Evolutionary conservation across 2,113 vertebrate species (phyloP), one percentile per base, ranked within the genome.

Genomic region (Pipa parva): DNA sequence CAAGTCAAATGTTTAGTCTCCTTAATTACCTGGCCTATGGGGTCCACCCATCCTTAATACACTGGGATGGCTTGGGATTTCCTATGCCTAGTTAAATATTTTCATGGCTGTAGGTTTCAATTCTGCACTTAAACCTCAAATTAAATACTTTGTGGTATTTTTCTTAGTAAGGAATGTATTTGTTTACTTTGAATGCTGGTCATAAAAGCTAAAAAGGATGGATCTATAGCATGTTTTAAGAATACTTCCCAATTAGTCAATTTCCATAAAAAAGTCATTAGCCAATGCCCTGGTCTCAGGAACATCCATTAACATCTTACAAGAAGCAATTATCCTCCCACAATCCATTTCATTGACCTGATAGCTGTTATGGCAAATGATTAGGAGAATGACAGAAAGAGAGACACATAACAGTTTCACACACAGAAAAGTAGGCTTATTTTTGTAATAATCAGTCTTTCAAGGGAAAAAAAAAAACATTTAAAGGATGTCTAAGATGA

Each of bases 291-390:
- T 70, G 57, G 58, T 70, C 66, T 70, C 66, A 61, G 49, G 58
- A 70, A 70, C 66, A 70, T 70, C 66, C 58, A 70, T 70, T 70
- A 70, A 70, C 66, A 70, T 61, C 58, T 59, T 70, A 70, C 66
- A 70, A 70, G 66, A 70, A 60, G 58, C 59, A 70, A 70, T 70
- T 70, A 70, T 70, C 66, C 66, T 70, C 66, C 66, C 66, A 70
- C 66, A 70, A 70, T 70, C 58, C 46, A 70, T 70, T 70, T 26
- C 48, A 61, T 70, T 70, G 57, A 70, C 66, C 66, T 61, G 57
- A 37, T 70, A 70, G 66, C 57, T 54, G 66, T 61, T 70, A 60
- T 70, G 61, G 45, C 39, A 61, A 70, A 70, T 70, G 58, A 70
- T 70, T 70, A 54, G 57, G 49, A 70, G 51, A 61, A 61, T 60